Conservation (phyloP, 2,888 invertebrate species). For the Camptogramma bilineatum region DNA sequence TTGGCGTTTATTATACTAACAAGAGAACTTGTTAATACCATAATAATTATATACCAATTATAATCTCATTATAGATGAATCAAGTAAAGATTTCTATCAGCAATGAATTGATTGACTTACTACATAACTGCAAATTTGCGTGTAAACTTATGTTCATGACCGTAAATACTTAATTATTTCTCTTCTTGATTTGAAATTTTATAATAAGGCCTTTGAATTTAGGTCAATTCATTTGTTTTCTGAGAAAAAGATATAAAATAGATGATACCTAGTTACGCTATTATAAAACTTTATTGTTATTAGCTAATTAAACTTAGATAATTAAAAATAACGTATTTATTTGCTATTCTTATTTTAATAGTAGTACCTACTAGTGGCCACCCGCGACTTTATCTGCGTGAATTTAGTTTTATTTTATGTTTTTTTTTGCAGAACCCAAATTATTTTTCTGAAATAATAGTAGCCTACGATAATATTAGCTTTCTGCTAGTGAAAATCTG, state of each 20-base stretch:
- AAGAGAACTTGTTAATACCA: neutral
- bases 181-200: neutral
- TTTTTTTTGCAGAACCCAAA: no score
- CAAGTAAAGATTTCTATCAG: conserved; percentile 2
- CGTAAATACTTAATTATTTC: conserved; percentile 4
- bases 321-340: no score
- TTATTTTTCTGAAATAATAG: no score
- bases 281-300: neutral
- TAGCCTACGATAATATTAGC: no score
- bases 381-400: no score
- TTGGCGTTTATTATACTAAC: conserved; percentile 24
- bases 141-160: conserved; percentile 17
- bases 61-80: neutral
- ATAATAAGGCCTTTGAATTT: neutral
- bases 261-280: neutral
- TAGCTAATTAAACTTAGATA: no score
- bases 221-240: neutral
- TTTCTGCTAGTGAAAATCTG: no score
- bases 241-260: no score
- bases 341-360: no score
- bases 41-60: neutral
- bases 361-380: no score
- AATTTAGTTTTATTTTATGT: no score
- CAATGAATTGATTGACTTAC: conserved; percentile 9
- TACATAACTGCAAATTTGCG: conserved; percentile 14